Percentiles rank a stretch among this genome's conserved stretches.
Evolutionary conservation across 2,797 vertebrate species (phyloP).

Genomic region (Trematomus bernacchii): DNA sequence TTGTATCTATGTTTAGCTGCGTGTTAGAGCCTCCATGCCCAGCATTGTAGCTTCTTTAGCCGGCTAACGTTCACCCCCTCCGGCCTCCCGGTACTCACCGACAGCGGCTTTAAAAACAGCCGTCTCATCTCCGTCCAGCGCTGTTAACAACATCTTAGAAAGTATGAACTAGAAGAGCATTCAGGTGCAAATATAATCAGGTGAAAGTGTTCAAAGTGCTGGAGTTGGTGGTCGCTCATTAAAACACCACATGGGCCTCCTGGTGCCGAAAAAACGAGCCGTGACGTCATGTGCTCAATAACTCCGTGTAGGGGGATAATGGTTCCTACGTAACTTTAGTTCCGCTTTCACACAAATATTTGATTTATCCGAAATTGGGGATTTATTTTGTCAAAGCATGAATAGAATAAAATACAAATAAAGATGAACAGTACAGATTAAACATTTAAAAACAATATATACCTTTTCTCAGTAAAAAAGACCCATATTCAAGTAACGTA

Average conservation of each 20-base stretch:
- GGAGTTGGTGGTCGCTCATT: slow-evolving; percentile 52
- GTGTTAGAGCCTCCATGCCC: slow-evolving; percentile 28
- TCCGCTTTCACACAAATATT: slow-evolving; percentile 14
- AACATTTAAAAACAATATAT: too few species aligned
- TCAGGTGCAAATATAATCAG: slow-evolving; percentile 24
- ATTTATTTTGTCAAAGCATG: too few species aligned
- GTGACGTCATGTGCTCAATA: slow-evolving; percentile 38
- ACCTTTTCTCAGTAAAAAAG: too few species aligned
- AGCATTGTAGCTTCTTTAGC: slow-evolving; percentile 35
- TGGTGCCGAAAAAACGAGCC: slow-evolving; percentile 44
- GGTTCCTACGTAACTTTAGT: not conserved
- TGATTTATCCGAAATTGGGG: too few species aligned
- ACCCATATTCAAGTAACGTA: too few species aligned
- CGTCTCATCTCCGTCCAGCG: slow-evolving; percentile 79
- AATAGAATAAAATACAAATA: too few species aligned
- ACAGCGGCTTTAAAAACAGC: slow-evolving; percentile 73
- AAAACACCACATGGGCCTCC: slow-evolving; percentile 83
- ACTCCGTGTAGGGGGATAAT: slow-evolving; percentile 3
- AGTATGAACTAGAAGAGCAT: slow-evolving; percentile 42
- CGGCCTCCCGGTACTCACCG: slow-evolving; percentile 78
- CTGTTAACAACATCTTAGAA: slow-evolving; percentile 82
- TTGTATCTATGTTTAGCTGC: not conserved
- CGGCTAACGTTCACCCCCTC: slow-evolving; percentile 34
- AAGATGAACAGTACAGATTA: too few species aligned
- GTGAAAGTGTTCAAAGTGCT: slow-evolving; percentile 47